A percentile compares a stretch with the other conserved stretches of the same genome.
Evolutionary conservation across 2,113 vertebrate genomes (phyloP).

Genomic region (Hirundichthys speculiger): DNA sequence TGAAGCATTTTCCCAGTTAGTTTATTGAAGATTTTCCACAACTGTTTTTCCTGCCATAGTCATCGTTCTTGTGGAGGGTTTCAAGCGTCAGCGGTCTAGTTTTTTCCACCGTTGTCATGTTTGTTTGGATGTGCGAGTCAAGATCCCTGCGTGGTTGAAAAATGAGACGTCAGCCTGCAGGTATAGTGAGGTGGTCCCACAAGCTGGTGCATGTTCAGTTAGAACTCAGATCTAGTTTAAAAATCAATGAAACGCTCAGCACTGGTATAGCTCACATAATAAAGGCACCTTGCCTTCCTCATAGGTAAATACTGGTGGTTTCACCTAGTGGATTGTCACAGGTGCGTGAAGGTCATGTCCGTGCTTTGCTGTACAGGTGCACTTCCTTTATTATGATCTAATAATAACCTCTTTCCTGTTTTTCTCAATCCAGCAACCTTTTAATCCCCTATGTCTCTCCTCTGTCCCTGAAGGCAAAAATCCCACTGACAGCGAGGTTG

Average conservation of each 20-base stretch:
- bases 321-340: constrained; percentile 37
- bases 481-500: constrained; percentile 52
- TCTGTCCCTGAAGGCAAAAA: constrained; percentile 74
- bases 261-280: constrained; percentile 37
- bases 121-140: constrained; percentile 1
- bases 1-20: constrained; percentile 37
- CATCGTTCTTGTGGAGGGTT: constrained; percentile 43
- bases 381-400: constrained; percentile 1
- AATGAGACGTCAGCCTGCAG: constrained; percentile 58
- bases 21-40: constrained; percentile 37
- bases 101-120: constrained; percentile 43
- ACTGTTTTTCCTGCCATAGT: constrained; percentile 23
- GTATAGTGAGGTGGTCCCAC: constrained; percentile 36
- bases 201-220: constrained; percentile 51
- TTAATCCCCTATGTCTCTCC: constrained; percentile 23
- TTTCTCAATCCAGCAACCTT: constrained; percentile 1
- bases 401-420: background rate
- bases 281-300: constrained; percentile 19
- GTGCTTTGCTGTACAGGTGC: constrained; percentile 19
- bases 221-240: constrained; percentile 35
- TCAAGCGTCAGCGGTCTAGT: constrained; percentile 48
- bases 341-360: constrained; percentile 42
- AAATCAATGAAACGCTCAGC: constrained; percentile 50
- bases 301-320: constrained; percentile 57
- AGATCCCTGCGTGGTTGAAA: constrained; percentile 33